phyloP scores from a whole-genome alignment of 2,113 vertebrate genomes.

The Heterotilapia buettikoferi region DNA sequence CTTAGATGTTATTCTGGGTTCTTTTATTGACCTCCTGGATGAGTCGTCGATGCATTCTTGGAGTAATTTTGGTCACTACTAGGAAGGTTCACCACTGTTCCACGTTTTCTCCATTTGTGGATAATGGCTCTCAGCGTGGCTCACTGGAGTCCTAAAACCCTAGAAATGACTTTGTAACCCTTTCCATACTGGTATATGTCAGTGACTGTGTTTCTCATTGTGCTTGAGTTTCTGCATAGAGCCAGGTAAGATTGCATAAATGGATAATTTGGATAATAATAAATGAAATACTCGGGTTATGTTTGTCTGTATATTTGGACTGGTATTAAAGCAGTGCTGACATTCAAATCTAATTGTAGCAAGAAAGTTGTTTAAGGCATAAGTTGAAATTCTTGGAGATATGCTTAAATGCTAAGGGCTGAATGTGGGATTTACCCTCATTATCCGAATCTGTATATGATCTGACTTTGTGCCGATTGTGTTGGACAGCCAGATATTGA shows the following conservation, averaged over 20 bases:
- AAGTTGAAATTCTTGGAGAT: not conserved
- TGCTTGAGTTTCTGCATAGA: not conserved
- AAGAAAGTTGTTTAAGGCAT: not conserved
- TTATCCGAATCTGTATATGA: not conserved
- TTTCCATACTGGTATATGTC: not conserved
- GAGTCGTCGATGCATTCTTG: not conserved
- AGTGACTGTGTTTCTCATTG: not conserved
- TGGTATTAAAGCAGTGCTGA: accelerated
- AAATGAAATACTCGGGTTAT: not conserved
- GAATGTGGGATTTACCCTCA: not conserved
- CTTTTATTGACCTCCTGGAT: not conserved
- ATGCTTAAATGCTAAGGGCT: not conserved
- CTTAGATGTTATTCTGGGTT: not conserved
- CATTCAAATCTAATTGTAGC: not conserved
- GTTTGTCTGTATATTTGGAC: not conserved
- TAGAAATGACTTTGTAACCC: not conserved
- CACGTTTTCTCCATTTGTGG: not conserved
- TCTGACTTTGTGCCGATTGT: not conserved
- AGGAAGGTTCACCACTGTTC: not conserved
- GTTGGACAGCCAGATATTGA: not conserved
- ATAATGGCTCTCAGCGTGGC: not conserved
- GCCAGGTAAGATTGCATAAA: not conserved
- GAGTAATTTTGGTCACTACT: not conserved
- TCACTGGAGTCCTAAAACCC: not conserved
- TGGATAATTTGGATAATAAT: not conserved